A percentile compares a stretch with the other conserved stretches of the same genome.
These are phyloP conservation scores for Phataginus tricuspis DNA, from an alignment of 2,797 vertebrate species.

Conservation along the genomic window DNA sequence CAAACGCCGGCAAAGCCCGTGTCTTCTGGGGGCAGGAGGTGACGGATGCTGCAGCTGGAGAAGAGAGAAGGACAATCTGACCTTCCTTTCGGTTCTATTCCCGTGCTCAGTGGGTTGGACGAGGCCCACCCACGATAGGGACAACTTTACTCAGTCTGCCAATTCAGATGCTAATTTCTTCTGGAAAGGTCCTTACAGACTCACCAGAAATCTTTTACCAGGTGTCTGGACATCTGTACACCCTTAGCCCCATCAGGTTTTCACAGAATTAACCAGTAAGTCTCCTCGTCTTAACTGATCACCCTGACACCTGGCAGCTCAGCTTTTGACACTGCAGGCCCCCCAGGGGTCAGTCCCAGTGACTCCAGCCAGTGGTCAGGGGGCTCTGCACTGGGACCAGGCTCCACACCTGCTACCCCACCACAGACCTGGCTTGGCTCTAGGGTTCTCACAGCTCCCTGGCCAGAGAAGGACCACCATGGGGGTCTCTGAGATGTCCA, in stretches of 20 bases:
- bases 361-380: not conserved
- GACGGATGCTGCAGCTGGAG: no score
- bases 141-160: not conserved
- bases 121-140: not conserved
- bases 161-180: not conserved
- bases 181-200: not conserved
- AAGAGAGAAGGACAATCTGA: no score
- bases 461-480: not conserved
- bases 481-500: not conserved
- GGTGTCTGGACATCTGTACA: not conserved
- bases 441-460: no score
- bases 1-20: no score
- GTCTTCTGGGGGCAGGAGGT: no score
- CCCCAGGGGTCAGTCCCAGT: no score
- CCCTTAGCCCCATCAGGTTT: not conserved
- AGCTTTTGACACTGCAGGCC: no score
- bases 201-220: not conserved
- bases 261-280: not conserved
- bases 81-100: no score
- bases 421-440: not conserved
- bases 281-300: not conserved
- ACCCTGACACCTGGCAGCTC: not conserved
- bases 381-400: no score
- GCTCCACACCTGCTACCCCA: not conserved
- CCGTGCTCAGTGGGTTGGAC: not conserved